Conservation (phyloP, 2,888 invertebrate species). For the Nudaria mundana region DNA sequence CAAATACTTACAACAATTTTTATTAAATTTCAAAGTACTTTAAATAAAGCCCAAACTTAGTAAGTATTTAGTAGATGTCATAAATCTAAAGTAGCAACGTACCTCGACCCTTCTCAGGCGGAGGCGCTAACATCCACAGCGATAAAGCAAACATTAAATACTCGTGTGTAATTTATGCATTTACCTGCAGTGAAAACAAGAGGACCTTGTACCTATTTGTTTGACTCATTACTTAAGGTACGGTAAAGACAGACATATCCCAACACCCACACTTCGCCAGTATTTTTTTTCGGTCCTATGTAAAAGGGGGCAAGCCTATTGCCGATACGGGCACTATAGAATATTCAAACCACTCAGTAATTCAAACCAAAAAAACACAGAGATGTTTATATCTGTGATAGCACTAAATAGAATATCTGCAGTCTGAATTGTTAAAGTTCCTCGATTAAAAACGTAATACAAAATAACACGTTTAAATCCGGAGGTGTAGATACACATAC, state of each 20-base stretch:
- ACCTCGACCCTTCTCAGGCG: slow-evolving; percentile 7
- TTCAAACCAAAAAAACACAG: no score
- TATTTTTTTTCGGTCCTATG: no score
- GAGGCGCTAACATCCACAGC: slow-evolving; percentile 12
- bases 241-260: not conserved
- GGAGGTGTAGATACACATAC: no score
- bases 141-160: slow-evolving; percentile 9
- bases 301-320: no score
- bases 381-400: no score
- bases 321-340: no score
- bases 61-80: slow-evolving; percentile 12
- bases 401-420: no score
- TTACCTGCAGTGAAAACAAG: not conserved
- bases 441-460: no score
- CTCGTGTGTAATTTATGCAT: slow-evolving; percentile 10
- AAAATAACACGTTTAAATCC: no score
- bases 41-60: slow-evolving; percentile 6
- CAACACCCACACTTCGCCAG: no score
- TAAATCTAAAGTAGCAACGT: slow-evolving; percentile 13
- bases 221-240: not conserved
- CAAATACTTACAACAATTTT: not conserved
- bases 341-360: no score
- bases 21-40: not conserved
- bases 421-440: no score
- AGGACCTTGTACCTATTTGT: not conserved